A percentile compares a stretch with the other conserved stretches of the same genome.
phyloP scores from a whole-genome alignment of 1,140 invertebrate species.

The Bombus affinis region DNA sequence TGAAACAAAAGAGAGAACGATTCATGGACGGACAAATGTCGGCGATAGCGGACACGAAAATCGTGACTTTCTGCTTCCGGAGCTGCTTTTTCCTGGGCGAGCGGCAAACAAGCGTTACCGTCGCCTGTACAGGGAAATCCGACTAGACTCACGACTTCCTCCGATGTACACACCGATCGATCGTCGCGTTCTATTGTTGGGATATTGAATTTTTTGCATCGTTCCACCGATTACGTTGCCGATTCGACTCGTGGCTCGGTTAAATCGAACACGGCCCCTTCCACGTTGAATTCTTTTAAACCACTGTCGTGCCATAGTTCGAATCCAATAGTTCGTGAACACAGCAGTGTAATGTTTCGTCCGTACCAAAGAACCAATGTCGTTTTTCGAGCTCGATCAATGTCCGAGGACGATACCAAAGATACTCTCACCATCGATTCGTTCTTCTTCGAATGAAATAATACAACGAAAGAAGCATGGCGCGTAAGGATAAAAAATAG shows the following conservation, averaged over 20 bases:
- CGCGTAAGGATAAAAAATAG: no score
- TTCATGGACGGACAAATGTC: slow-evolving; percentile 60
- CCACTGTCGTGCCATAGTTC: background rate
- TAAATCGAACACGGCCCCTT: slow-evolving; percentile 1
- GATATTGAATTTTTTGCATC: slow-evolving; percentile 60
- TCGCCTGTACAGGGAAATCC: slow-evolving; percentile 59
- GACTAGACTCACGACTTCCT: slow-evolving; percentile 61
- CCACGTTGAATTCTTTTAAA: background rate
- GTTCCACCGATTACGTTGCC: slow-evolving; percentile 24
- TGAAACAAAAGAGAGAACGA: slow-evolving; percentile 61
- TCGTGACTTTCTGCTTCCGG: slow-evolving; percentile 66
- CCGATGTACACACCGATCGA: slow-evolving; percentile 47
- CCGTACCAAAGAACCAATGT: background rate
- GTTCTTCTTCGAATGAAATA: background rate
- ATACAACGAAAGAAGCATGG: background rate
- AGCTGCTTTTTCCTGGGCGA: slow-evolving; percentile 54
- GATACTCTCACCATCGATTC: background rate
- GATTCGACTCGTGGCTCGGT: slow-evolving; percentile 6
- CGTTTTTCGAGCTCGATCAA: background rate
- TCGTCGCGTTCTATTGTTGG: slow-evolving; percentile 48
- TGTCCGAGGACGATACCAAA: background rate
- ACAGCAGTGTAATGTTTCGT: background rate
- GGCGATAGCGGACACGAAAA: slow-evolving; percentile 53
- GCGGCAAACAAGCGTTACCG: slow-evolving; percentile 61
- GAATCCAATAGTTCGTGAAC: background rate